Conservation (phyloP, 2,113 vertebrate genomes). For the Miniopterus natalensis region DNA sequence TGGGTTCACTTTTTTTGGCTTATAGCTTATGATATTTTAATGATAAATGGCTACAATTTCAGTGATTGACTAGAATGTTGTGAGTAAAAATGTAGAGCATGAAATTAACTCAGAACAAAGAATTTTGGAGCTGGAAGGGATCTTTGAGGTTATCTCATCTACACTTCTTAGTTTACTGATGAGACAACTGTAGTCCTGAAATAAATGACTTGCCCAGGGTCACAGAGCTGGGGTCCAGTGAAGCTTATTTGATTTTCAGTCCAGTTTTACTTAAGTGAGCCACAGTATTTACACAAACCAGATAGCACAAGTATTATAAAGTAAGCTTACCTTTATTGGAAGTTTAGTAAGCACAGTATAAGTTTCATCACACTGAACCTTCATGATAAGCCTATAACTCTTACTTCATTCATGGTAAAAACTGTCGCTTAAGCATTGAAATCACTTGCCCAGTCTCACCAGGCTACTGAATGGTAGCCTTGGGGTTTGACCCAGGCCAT, state of each 20-base stretch:
- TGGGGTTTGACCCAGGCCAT: not conserved
- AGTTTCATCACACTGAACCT: not conserved
- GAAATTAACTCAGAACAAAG: conserved; percentile 27
- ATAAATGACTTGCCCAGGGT: not conserved
- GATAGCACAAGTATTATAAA: not conserved
- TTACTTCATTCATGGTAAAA: not conserved
- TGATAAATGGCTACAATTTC: not conserved
- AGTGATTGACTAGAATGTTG: conserved; percentile 23
- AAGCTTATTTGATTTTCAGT: not conserved
- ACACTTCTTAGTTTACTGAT: not conserved
- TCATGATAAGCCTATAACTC: not conserved
- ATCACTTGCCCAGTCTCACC: not conserved
- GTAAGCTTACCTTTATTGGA: not conserved
- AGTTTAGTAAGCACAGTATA: not conserved
- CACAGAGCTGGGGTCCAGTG: not conserved
- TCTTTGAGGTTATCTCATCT: not conserved
- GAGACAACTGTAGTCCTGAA: not conserved
- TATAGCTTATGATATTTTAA: not conserved
- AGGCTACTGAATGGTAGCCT: not conserved
- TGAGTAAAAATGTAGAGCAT: not conserved
- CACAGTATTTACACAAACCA: not conserved
- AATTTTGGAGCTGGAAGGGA: not conserved
- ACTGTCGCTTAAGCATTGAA: not conserved
- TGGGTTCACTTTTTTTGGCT: not conserved
- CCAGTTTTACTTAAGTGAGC: not conserved